Evolutionary conservation across 2,888 invertebrate genomes (phyloP).

Genomic region (Seira musarum): DNA sequence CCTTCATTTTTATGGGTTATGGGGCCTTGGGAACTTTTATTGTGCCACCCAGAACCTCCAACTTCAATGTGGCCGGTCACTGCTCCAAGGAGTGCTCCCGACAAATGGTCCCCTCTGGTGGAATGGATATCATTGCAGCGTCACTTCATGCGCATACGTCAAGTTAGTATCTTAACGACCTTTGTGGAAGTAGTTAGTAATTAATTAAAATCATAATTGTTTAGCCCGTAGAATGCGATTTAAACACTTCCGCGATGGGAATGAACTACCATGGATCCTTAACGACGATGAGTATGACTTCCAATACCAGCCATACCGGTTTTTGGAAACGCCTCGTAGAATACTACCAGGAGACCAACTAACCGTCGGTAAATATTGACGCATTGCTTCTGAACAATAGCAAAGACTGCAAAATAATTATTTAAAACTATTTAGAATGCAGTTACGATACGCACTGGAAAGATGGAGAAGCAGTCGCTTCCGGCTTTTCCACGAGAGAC

Average conservation of each 20-base stretch:
- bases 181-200: too few species aligned
- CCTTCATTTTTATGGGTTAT: background rate
- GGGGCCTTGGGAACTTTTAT: background rate
- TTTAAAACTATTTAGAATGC: too few species aligned
- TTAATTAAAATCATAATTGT: too few species aligned
- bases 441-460: conserved; percentile 3
- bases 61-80: background rate
- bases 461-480: conserved; percentile 22
- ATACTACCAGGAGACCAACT: conserved; percentile 51
- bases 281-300: conserved; percentile 71
- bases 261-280: conserved; percentile 83
- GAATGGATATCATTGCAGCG: background rate
- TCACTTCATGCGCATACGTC: conserved; percentile 18
- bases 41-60: background rate
- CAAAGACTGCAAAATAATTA: too few species aligned
- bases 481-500: conserved; percentile 2
- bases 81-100: background rate
- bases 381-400: too few species aligned
- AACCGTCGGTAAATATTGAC: conserved; percentile 46
- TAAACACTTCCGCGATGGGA: conserved; percentile 83
- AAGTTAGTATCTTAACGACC: too few species aligned
- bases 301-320: conserved; percentile 42
- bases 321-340: conserved; percentile 27
- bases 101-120: background rate
- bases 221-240: conserved; percentile 81